A percentile compares a stretch with the other conserved stretches of the same genome.
Evolutionary conservation across 2,113 vertebrate genomes (phyloP).

Genomic region (Aspiorhynchus laticeps): DNA sequence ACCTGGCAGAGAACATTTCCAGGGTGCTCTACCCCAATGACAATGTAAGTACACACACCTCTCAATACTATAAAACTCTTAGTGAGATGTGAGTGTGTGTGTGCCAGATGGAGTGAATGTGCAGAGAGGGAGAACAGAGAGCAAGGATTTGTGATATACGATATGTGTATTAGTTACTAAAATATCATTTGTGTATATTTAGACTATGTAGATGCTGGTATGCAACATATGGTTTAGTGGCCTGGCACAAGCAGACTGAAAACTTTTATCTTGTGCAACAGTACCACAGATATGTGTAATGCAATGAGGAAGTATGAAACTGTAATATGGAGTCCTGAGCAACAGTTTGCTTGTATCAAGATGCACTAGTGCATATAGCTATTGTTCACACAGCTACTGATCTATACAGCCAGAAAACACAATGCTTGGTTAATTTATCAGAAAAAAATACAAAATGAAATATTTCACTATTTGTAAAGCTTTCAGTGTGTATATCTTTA

Average conservation of each 20-base stretch:
- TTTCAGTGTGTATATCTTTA: neutral
- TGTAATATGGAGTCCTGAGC: neutral
- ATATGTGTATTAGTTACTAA: neutral
- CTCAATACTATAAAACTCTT: neutral
- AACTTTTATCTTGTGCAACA: neutral
- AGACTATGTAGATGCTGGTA: neutral
- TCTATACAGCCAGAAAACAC: neutral
- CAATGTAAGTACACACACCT: conserved; percentile 74
- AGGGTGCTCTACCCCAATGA: conserved; percentile 88
- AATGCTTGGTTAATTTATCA: neutral
- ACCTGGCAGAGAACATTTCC: conserved; percentile 90
- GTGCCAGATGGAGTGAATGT: neutral
- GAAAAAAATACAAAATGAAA: neutral
- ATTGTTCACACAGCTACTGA: neutral
- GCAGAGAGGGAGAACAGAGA: neutral
- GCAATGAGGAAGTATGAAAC: neutral
- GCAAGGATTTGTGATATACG: neutral
- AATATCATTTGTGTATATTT: neutral
- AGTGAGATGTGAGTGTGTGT: neutral
- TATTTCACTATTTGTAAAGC: neutral
- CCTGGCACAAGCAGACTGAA: neutral
- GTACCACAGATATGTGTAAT: neutral
- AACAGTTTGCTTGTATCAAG: neutral
- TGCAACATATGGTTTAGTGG: neutral
- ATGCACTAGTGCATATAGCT: neutral